phyloP scores from a whole-genome alignment of 2,888 invertebrate species.

The Anodontia alba region DNA sequence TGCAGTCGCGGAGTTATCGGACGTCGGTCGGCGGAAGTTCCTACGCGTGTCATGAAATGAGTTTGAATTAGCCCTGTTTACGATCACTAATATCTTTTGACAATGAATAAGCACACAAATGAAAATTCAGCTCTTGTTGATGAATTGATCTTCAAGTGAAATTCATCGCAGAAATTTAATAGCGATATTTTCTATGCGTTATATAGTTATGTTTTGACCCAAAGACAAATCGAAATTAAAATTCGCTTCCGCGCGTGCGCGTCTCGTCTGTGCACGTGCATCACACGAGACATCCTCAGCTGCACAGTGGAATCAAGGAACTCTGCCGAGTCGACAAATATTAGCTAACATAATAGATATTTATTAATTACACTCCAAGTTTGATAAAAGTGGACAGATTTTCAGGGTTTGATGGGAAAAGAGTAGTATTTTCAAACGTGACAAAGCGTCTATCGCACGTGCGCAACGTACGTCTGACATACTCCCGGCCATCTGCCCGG shows the following conservation, averaged over 20 bases:
- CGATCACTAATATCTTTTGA: slow-evolving; percentile 63
- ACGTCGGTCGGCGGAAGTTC: slow-evolving; percentile 55
- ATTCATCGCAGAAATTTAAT: slow-evolving; percentile 66
- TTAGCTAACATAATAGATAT: slow-evolving; percentile 41
- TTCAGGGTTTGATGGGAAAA: slow-evolving; percentile 10
- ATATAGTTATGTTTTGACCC: slow-evolving; percentile 33
- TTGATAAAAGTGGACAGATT: slow-evolving; percentile 11
- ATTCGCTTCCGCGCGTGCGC: slow-evolving; percentile 51
- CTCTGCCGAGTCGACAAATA: slow-evolving; percentile 37
- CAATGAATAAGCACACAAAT: slow-evolving; percentile 61
- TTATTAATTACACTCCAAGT: not conserved
- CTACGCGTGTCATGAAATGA: slow-evolving; percentile 56
- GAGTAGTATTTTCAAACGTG: slow-evolving; percentile 16
- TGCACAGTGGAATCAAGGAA: slow-evolving; percentile 36
- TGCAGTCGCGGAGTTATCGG: slow-evolving; percentile 58
- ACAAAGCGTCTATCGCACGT: slow-evolving; percentile 12
- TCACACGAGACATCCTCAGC: slow-evolving; percentile 47
- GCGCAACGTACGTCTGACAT: slow-evolving; percentile 42
- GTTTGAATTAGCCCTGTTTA: slow-evolving; percentile 64
- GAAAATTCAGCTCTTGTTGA: slow-evolving; percentile 46
- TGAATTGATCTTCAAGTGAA: slow-evolving; percentile 61
- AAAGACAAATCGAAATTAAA: slow-evolving; percentile 56
- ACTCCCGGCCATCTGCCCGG: slow-evolving; percentile 53
- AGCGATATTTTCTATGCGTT: slow-evolving; percentile 49
- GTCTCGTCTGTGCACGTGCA: slow-evolving; percentile 42